These are phyloP conservation scores for Leucosticte australis DNA, from an alignment of 2,113 vertebrate species.

Conservation along the genomic window DNA sequence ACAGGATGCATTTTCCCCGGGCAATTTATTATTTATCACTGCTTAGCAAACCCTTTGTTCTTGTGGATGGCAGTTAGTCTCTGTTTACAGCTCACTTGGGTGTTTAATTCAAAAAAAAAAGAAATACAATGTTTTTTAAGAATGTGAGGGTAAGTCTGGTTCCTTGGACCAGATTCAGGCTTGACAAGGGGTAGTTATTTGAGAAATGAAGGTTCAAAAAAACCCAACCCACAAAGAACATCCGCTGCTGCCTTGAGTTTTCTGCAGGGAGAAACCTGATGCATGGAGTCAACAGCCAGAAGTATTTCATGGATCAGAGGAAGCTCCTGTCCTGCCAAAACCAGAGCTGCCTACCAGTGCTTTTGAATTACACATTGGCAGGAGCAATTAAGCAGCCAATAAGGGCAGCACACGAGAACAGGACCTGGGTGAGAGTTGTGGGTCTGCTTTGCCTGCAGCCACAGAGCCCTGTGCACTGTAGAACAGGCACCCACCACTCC, in stretches of 20 bases:
- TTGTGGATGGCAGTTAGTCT: constrained; percentile 15
- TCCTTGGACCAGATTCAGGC: neutral
- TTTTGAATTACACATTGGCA: neutral
- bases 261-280: neutral
- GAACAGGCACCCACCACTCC: fast-evolving
- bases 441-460: neutral
- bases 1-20: neutral
- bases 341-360: neutral
- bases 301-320: neutral
- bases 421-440: neutral
- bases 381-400: neutral
- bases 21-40: constrained; percentile 22
- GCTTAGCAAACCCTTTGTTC: constrained; percentile 13
- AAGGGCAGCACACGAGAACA: neutral
- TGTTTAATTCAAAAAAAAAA: neutral
- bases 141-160: neutral
- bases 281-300: neutral
- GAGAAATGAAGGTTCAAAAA: neutral
- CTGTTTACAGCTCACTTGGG: constrained; percentile 53
- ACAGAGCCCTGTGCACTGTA: fast-evolving
- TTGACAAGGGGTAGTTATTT: neutral
- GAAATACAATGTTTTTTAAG: neutral
- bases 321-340: neutral
- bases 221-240: neutral
- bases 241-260: neutral